A percentile compares a stretch with the other conserved stretches of the same genome.
phyloP scores from a whole-genome alignment of 2,797 vertebrate species.

The Cercopithecus hamlyni region DNA sequence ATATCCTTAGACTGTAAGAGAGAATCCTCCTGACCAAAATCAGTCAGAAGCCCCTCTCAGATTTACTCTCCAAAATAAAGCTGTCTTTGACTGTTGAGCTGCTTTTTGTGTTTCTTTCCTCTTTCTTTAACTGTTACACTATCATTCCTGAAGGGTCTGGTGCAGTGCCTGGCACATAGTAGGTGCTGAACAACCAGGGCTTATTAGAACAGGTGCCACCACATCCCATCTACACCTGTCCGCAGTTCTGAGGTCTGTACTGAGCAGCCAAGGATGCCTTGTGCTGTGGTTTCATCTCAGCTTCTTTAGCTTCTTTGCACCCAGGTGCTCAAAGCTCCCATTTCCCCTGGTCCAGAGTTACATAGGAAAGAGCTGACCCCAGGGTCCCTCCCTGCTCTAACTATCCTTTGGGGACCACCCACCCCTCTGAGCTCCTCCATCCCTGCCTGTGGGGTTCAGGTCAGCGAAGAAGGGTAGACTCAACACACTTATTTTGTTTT shows the following conservation, averaged over 20 bases:
- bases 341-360: neutral
- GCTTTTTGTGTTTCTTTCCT: too few species aligned
- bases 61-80: too few species aligned
- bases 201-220: fast-evolving
- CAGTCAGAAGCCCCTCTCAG: too few species aligned
- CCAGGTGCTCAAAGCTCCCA: neutral
- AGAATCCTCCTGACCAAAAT: too few species aligned
- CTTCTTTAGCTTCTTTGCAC: neutral
- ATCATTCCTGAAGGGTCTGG: fast-evolving
- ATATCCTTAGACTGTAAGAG: too few species aligned
- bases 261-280: neutral
- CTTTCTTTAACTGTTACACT: neutral
- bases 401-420: fast-evolving
- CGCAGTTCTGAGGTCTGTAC: neutral
- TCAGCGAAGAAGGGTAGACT: neutral
- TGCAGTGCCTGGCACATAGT: fast-evolving
- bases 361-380: neutral
- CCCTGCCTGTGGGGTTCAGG: neutral
- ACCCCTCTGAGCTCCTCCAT: neutral
- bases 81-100: too few species aligned
- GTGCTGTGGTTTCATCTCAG: neutral
- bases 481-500: neutral
- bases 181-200: neutral
- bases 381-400: neutral
- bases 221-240: neutral